phyloP scores from a whole-genome alignment of 2,888 invertebrate species.

The Microplitis manilae region DNA sequence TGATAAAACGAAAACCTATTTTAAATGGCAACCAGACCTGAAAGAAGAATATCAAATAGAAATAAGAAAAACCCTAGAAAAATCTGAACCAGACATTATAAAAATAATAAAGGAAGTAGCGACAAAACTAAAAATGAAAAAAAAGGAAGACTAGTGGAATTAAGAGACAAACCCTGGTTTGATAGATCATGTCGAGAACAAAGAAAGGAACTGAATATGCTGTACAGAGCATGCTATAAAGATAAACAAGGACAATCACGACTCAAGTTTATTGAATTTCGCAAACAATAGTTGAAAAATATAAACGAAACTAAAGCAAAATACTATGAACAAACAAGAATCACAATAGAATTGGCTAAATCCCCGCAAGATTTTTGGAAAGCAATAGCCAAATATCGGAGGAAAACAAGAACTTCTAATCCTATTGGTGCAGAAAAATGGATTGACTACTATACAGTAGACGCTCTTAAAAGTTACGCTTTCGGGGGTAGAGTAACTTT shows the following conservation, averaged over 20 bases:
- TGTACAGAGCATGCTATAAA: neutral
- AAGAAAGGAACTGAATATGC: neutral
- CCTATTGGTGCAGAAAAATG: neutral
- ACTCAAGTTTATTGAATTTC: neutral
- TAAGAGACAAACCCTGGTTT: neutral
- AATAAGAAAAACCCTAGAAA: neutral
- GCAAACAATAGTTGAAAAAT: neutral
- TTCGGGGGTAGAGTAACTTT: too few species aligned
- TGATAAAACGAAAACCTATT: neutral
- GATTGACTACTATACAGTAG: neutral
- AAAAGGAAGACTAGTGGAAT: neutral
- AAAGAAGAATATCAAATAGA: neutral
- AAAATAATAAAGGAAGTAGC: neutral
- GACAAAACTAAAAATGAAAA: neutral
- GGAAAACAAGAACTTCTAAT: neutral
- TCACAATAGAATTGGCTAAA: neutral
- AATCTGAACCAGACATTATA: neutral
- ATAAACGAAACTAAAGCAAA: neutral
- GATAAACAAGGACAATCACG: neutral
- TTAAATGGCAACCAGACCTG: neutral
- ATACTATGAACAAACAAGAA: neutral
- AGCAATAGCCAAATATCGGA: neutral
- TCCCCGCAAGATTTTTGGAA: neutral
- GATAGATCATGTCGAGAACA: neutral
- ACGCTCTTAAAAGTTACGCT: too few species aligned